Evolutionary conservation across 2,888 invertebrate species (phyloP).

Genomic region (Acanthopleura granulata): DNA sequence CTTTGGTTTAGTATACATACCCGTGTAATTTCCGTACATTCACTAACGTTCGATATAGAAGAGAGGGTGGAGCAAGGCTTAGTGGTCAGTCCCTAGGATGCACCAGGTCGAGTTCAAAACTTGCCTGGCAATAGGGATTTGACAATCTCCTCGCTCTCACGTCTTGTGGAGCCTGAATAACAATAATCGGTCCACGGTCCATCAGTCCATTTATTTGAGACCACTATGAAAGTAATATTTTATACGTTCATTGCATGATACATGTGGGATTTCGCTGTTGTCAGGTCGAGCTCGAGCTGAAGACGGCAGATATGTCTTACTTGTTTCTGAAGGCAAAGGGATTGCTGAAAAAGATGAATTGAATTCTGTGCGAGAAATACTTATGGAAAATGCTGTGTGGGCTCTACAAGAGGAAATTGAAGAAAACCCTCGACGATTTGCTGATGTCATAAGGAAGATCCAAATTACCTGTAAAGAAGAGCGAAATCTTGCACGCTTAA

Average conservation of each 20-base stretch:
- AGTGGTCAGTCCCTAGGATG: no score
- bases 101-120: no score
- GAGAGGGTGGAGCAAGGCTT: no score
- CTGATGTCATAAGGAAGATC: constrained; percentile 28
- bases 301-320: constrained; percentile 55
- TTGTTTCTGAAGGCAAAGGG: constrained; percentile 46
- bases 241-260: background rate
- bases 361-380: constrained; percentile 58
- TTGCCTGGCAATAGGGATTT: no score
- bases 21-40: no score
- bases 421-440: constrained; percentile 30
- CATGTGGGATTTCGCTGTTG: constrained; percentile 11
- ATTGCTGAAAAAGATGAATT: constrained; percentile 58
- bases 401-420: constrained; percentile 36
- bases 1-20: no score
- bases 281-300: constrained; percentile 62
- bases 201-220: no score
- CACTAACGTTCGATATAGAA: no score
- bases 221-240: background rate
- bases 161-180: no score
- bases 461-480: constrained; percentile 45
- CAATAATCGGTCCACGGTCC: no score
- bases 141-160: no score
- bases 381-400: constrained; percentile 59
- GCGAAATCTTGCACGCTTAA: constrained; percentile 36